A percentile compares a stretch with the other conserved stretches of the same genome.
phyloP scores from a whole-genome alignment of 92 coral and sea anemone species.

The Scolanthus callimorphus region DNA sequence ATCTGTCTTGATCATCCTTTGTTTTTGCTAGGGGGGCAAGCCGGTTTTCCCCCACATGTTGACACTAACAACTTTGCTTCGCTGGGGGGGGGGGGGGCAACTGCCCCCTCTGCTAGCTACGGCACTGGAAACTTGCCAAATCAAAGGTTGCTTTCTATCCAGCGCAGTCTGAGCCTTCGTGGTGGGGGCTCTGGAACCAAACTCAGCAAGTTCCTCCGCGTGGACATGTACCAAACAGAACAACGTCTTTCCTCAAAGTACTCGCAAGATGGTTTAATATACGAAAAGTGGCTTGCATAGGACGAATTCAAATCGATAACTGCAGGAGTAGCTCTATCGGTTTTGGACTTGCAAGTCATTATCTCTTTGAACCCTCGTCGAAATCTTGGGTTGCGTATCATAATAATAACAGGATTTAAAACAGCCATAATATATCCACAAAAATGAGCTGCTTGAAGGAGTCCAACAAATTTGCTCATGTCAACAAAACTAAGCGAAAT shows the following conservation, averaged over 20 bases:
- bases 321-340: constrained; percentile 11
- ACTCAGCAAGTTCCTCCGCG: constrained; percentile 60
- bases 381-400: constrained; percentile 71
- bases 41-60: too few species aligned
- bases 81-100: too few species aligned
- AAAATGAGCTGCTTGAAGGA: constrained; percentile 45
- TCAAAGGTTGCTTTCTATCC: constrained; percentile 84
- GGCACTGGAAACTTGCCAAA: too few species aligned
- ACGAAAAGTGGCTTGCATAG: constrained; percentile 11
- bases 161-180: constrained; percentile 60
- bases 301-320: constrained; percentile 15
- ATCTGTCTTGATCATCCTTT: too few species aligned
- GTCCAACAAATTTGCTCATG: constrained; percentile 11
- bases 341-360: constrained; percentile 36
- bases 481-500: constrained; percentile 13
- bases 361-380: constrained; percentile 70
- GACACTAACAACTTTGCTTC: too few species aligned
- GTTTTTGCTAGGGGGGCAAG: too few species aligned
- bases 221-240: constrained; percentile 77
- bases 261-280: constrained; percentile 34
- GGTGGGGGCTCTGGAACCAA: constrained; percentile 49
- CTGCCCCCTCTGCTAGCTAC: too few species aligned
- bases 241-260: constrained; percentile 75
- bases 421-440: constrained; percentile 59
- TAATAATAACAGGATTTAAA: constrained; percentile 55